Percentiles rank a stretch among this genome's conserved stretches.
These are phyloP conservation scores for Craseonycteris thonglongyai DNA, from an alignment of 2,113 vertebrate species.

Conservation along the genomic window DNA sequence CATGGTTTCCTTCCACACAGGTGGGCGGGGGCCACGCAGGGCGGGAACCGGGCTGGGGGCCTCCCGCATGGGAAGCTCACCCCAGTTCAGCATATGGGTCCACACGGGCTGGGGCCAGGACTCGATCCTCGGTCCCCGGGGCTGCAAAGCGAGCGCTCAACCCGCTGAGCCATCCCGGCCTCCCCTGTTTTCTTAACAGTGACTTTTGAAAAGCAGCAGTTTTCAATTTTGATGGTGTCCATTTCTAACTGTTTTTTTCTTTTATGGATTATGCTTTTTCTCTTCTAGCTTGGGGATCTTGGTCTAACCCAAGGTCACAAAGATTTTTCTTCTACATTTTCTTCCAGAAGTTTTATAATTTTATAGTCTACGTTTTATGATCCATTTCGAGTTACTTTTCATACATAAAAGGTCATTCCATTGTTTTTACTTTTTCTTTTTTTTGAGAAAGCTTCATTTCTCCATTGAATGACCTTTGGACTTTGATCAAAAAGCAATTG, in stretches of 20 bases:
- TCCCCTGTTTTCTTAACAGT: neutral
- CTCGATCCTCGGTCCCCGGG: too few relatives aligned
- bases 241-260: neutral
- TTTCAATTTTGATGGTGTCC: neutral
- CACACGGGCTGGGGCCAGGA: too few relatives aligned
- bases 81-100: too few relatives aligned
- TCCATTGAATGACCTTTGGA: neutral
- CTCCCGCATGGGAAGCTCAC: too few relatives aligned
- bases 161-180: too few relatives aligned
- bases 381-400: neutral
- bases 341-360: neutral
- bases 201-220: neutral
- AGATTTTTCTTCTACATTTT: neutral
- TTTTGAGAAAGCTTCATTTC: neutral
- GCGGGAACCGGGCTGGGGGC: too few relatives aligned
- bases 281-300: neutral
- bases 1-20: too few relatives aligned
- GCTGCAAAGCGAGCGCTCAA: too few relatives aligned
- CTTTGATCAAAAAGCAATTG: neutral
- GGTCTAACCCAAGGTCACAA: neutral
- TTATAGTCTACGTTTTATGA: neutral
- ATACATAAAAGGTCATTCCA: neutral
- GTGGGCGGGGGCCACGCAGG: too few relatives aligned
- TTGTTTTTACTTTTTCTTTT: neutral
- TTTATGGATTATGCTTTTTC: neutral